Evolutionary conservation across 2,888 invertebrate genomes (phyloP), one percentile per base, ranked within the genome.

Genomic region (Drosophila testacea): DNA sequence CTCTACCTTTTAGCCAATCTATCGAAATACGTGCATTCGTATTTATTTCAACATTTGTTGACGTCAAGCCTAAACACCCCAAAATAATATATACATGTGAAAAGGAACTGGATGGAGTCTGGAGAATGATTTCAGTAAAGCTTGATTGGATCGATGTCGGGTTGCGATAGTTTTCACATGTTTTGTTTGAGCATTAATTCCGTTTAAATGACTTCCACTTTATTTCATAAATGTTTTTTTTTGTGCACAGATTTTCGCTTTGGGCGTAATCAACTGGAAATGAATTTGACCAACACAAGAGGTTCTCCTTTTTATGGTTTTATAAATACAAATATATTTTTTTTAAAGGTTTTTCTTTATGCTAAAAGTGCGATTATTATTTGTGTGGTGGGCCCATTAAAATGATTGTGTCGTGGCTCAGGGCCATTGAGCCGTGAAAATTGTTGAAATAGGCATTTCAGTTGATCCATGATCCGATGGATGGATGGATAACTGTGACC

Each of bases 201-300:
- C 90, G 73, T 83, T 82, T 80, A 90, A 90, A 80, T 90, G 90
- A 76, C 76, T 89, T 86, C 77, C 69, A 79, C 81, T 81, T 76
- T 78, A 74, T 56, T 64, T 61, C 3, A 7, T 32, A 7, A 9
- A 7, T 32, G 6, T 32, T 1, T 6, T 9, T 7, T 30, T 54
- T 61, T 46, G 52, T 54, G 76, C 61, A 70, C 76, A 77, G 69
- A 77, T 73, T 79, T 67, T 73, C 75, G 79, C 73, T 73, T 78
- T 81, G 81, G 64, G 63, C 67, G 75, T 80, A 90, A 83, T 90
- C 84, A 85, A 90, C 79, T 87, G 91, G 90, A 90, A 90, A 70
- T 86, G 83, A 90, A 86, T 90, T 88, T 90, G 90, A 89, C 90
- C 90, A 90, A 90, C 90, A 90, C 88, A 81, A 85, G 85, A 79